Percentiles rank a stretch among this genome's conserved stretches.
Evolutionary conservation across 2,888 invertebrate genomes (phyloP).

Genomic region (Kryphioiulus occultus): DNA sequence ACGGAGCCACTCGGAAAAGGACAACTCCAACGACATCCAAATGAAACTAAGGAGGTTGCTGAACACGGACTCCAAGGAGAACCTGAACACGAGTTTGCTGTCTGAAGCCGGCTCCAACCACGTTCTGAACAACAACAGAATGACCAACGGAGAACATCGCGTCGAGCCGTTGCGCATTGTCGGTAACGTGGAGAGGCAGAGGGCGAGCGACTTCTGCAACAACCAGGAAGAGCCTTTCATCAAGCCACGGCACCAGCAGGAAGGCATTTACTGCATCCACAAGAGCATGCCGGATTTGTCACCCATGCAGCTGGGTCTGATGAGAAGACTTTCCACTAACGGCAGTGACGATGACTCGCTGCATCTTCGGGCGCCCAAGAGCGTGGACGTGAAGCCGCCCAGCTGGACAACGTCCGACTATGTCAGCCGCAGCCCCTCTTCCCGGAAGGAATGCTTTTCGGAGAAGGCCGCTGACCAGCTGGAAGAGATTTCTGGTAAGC

Average conservation of each 20-base stretch:
- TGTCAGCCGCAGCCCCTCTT: slow-evolving; percentile 57
- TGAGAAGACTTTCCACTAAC: background rate
- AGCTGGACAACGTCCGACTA: slow-evolving; percentile 57
- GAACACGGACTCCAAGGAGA: slow-evolving; percentile 77
- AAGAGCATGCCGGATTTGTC: slow-evolving; percentile 80
- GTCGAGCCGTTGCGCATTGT: background rate
- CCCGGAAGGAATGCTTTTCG: slow-evolving; percentile 44
- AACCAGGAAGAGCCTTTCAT: slow-evolving; percentile 47
- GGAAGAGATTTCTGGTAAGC: slow-evolving; percentile 51
- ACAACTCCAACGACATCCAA: slow-evolving; percentile 71
- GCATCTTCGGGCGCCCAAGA: slow-evolving; percentile 49
- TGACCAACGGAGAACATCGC: background rate
- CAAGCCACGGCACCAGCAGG: slow-evolving; percentile 53
- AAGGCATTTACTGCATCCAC: slow-evolving; percentile 64
- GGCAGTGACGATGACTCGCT: slow-evolving; percentile 20
- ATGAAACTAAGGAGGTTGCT: slow-evolving; percentile 79
- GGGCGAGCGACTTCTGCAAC: background rate
- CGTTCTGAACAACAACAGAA: background rate
- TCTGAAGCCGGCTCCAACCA: background rate
- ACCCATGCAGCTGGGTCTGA: slow-evolving; percentile 52
- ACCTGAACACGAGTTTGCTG: slow-evolving; percentile 61
- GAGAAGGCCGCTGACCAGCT: slow-evolving; percentile 44
- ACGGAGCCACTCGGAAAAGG: slow-evolving; percentile 53
- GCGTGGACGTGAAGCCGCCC: slow-evolving; percentile 48
- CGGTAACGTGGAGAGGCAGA: background rate